Base-by-base conservation (phyloP, 1,140 invertebrate genomes). In the Aphelinus certus region DNA sequence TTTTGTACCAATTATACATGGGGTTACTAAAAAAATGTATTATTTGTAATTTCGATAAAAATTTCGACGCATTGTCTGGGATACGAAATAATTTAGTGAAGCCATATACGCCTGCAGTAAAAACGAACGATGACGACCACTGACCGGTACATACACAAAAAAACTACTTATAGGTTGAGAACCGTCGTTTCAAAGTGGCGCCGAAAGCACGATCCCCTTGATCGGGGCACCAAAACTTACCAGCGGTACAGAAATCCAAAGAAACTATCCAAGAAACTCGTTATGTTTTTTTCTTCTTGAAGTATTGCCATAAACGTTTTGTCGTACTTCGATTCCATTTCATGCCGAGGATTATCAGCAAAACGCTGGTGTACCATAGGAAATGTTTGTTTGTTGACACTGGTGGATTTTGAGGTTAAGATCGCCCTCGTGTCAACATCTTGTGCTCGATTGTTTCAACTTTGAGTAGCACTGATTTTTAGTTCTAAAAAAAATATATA, bases 211-310 rank as follows among this genome's bases (percentile, higher is more conserved):
- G 3, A 10, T 2, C 46, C 10, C 43, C 9, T 46, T 10, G 63
- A 3, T 48, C 63, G 3, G 9, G 9, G 7, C 45, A 61, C 42
- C 42, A 55, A 5, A n/a, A 77, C 73, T 83, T 73, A 86, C 86
- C 84, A 82, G 76, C 83, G 81, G 56, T 88, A 88, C 65, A 93
- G 82, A 84, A 93, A 94, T 42, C 91, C 92, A 81, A 93, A 93
- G 77, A 93, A 88, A 9, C 89, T 83, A 71, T 93, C 90, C 7
- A 94, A 81, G 82, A 94, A 93, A 46, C 88, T 89, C 3, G 89
- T 85, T 43, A 93, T 86, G 3, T 91, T 91, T 79, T 91, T 91
- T 48, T 92, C 90, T 71, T 91, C 83, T 77, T 82, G 85, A 48
- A 85, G 77, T 76, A 86, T 80, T 63, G 81, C 75, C 45, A 84